Percentiles rank a stretch among this genome's conserved stretches.
These are phyloP conservation scores for Drosophila suboccidentalis DNA, from an alignment of 2,888 invertebrate genomes.

Conservation along the genomic window DNA sequence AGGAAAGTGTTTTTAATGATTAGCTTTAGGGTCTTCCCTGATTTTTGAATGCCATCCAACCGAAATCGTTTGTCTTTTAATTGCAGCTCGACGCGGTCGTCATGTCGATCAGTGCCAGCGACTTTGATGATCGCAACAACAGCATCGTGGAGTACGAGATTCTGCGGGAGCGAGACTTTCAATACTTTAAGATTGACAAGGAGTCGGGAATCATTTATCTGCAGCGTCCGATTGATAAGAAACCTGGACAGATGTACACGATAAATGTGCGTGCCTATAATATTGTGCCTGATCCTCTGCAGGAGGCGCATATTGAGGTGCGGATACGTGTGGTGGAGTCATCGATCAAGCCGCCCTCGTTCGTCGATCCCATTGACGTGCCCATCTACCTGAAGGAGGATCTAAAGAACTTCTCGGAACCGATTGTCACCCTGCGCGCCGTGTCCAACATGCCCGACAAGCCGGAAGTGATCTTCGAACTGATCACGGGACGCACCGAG, in stretches of 20 bases:
- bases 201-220: slow-evolving; percentile 94
- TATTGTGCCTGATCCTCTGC: slow-evolving; percentile 84
- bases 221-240: slow-evolving; percentile 83
- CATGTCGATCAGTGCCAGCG: slow-evolving; percentile 96
- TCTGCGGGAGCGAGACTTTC: slow-evolving; percentile 86
- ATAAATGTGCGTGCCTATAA: slow-evolving; percentile 85
- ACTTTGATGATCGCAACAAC: slow-evolving; percentile 96
- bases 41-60: slow-evolving; percentile 19
- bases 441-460: slow-evolving; percentile 92
- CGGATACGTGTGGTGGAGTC: slow-evolving; percentile 94
- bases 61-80: slow-evolving; percentile 37
- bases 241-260: slow-evolving; percentile 84
- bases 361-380: slow-evolving; percentile 87
- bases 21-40: background rate
- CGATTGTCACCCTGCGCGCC: slow-evolving; percentile 90
- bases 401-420: slow-evolving; percentile 89
- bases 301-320: slow-evolving; percentile 91
- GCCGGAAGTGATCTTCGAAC: slow-evolving; percentile 91
- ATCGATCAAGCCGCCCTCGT: slow-evolving; percentile 93
- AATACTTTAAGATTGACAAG: slow-evolving; percentile 93
- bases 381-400: slow-evolving; percentile 90
- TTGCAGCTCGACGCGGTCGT: slow-evolving; percentile 88
- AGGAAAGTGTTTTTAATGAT: slow-evolving; percentile 14
- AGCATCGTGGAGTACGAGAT: slow-evolving; percentile 91
- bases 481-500: slow-evolving; percentile 93